Percentiles rank a stretch among this genome's conserved stretches.
Evolutionary conservation across 2,797 vertebrate genomes (phyloP).

Genomic region (Hydrophis major): DNA sequence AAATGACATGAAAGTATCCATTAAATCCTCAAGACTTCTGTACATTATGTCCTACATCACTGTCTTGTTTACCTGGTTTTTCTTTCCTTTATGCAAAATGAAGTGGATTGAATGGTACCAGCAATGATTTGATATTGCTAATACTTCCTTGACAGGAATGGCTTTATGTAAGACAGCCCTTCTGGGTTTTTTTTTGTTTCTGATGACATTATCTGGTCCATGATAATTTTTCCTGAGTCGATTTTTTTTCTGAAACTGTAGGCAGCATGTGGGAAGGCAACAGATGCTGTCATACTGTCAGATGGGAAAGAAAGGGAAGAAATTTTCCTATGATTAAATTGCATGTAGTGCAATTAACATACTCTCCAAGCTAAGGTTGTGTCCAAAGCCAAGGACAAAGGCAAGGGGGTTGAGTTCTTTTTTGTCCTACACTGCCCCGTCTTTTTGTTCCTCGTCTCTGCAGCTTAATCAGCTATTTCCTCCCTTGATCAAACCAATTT

Average conservation of each 20-base stretch:
- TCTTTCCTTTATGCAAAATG: neutral
- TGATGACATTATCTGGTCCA: constrained; percentile 1
- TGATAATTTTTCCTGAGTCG: neutral
- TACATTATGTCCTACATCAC: neutral
- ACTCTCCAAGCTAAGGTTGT: neutral
- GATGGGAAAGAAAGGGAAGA: neutral
- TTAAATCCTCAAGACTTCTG: neutral
- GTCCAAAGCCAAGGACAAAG: neutral
- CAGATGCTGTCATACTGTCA: neutral
- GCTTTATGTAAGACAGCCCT: neutral
- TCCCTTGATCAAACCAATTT: neutral
- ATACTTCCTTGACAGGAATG: neutral
- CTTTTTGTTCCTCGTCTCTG: neutral
- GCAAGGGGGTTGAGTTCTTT: neutral
- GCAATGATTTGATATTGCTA: neutral
- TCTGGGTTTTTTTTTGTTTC: neutral
- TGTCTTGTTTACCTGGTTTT: neutral
- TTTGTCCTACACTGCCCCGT: no score
- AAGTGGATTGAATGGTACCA: neutral
- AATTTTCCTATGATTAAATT: neutral
- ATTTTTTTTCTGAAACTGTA: constrained; percentile 1
- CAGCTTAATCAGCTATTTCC: neutral
- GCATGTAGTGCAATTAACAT: neutral
- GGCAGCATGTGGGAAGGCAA: constrained; percentile 6
- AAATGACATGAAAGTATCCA: neutral